phyloP scores from a whole-genome alignment of 2,113 vertebrate species.

The Actenoides hombroni region DNA sequence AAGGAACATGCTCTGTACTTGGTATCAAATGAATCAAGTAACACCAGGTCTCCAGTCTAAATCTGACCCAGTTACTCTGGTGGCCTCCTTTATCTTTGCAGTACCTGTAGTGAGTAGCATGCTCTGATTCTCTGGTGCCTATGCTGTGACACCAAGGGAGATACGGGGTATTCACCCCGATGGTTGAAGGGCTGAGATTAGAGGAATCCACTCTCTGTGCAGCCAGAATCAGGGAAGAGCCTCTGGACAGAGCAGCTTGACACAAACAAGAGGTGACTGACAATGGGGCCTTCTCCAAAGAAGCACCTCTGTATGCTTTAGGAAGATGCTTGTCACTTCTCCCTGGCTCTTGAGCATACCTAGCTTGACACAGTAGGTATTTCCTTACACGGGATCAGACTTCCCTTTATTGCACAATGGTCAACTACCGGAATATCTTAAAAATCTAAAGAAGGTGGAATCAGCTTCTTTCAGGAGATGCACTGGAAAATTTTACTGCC shows the following conservation, averaged over 20 bases:
- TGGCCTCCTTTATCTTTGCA: neutral
- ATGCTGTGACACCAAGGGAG: neutral
- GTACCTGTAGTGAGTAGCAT: neutral
- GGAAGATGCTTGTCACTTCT: neutral
- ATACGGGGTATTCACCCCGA: fast-evolving
- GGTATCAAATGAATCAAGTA: fast-evolving
- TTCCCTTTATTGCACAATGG: neutral
- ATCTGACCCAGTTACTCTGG: neutral
- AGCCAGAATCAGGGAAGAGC: neutral
- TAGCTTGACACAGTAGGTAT: neutral
- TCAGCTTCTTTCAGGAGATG: neutral
- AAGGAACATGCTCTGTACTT: neutral
- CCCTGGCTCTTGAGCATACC: neutral
- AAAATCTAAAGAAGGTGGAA: neutral
- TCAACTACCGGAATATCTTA: neutral
- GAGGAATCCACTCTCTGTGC: neutral
- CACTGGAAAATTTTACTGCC: neutral
- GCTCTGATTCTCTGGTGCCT: neutral
- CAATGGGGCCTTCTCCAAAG: neutral
- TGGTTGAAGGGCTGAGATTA: neutral
- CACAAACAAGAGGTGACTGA: neutral
- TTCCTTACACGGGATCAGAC: neutral
- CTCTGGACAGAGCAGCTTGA: neutral
- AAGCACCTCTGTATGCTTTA: neutral
- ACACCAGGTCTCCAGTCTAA: neutral